Base-by-base conservation (phyloP, 2,888 invertebrate genomes). In the Priocnemis perturbator region DNA sequence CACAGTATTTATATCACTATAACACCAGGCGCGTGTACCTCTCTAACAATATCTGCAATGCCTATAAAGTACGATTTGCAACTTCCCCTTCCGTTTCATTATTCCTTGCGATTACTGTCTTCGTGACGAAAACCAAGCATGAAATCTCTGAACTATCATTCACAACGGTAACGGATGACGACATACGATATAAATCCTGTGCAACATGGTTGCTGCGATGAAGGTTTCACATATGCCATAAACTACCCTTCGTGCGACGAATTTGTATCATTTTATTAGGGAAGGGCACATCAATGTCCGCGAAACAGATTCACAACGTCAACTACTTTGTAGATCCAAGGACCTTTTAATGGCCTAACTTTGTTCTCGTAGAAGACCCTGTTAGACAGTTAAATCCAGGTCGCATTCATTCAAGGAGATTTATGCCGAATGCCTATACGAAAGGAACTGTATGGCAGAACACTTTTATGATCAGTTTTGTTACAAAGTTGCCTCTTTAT, bases 211-310 rank as follows among this genome's bases (percentile, higher is more conserved):
- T n/a, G 17, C 14, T 14, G 17, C 80, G 83, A 86, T 84, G 82
- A 86, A 84, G 83, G 81, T 69, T 76, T 77, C 78, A 74, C 76
- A 72, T 63, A 73, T 55, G 69, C 64, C 86, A 84, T 88, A 87
- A 88, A 88, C 82, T 82, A 81, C 81, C 83, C 83, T 76, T 73
- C 73, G 76, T 81, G 79, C 85, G 77, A 83, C 86, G 86, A 88
- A 88, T 88, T 86, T 87, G 86, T 88, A 86, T 85, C 81, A 85
- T 88, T 88, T 88, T 88, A 88, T 88, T 87, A 83, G 83, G 79
- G 69, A 71, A 70, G 73, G 79, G 77, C 77, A 80, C 79, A 81
- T 81, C 79, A 73, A 75, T 69, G 73, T 77, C 64, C 67, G 48
- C 63, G 67, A 64, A 45, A 63, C 37, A 52, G 7, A 45, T 63